These are phyloP conservation scores for Eupelmus urozonus DNA, from an alignment of 2,888 invertebrate genomes.

Conservation along the genomic window DNA sequence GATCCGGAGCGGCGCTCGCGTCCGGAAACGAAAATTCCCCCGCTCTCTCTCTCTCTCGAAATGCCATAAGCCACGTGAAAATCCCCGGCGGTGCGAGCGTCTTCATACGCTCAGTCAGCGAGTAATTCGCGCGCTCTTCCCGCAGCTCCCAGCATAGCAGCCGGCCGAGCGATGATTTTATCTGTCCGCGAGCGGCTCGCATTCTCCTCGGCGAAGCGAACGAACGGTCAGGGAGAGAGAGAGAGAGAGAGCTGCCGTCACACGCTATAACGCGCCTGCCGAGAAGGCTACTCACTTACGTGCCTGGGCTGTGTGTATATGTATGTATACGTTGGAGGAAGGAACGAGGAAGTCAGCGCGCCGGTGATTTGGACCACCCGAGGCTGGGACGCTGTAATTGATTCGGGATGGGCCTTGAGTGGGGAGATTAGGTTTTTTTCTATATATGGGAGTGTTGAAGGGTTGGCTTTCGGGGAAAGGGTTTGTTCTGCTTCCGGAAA, in stretches of 20 bases:
- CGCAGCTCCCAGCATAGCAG: too few species aligned
- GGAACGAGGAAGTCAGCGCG: background rate
- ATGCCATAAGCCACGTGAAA: background rate
- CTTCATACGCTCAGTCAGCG: too few species aligned
- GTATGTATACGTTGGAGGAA: background rate
- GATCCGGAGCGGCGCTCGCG: background rate
- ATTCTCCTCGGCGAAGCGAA: background rate
- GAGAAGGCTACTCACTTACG: background rate
- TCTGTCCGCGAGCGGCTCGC: slow-evolving; percentile 47
- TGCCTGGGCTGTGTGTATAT: background rate
- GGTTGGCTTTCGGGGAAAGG: too few species aligned
- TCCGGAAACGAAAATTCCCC: slow-evolving; percentile 25
- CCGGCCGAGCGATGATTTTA: slow-evolving; percentile 61
- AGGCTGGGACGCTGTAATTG: too few species aligned
- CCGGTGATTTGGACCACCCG: too few species aligned
- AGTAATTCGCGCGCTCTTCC: too few species aligned
- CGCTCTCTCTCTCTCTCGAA: background rate
- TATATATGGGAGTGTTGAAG: too few species aligned
- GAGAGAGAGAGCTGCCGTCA: slow-evolving; percentile 19
- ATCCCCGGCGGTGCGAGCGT: too few species aligned
- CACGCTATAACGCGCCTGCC: slow-evolving; percentile 12
- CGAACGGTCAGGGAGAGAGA: slow-evolving; percentile 27
- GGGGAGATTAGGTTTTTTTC: too few species aligned
- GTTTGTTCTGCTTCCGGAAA: too few species aligned
- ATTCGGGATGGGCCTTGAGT: too few species aligned